Evolutionary conservation across 2,113 vertebrate genomes (phyloP).

Genomic region (Otolemur garnettii): DNA sequence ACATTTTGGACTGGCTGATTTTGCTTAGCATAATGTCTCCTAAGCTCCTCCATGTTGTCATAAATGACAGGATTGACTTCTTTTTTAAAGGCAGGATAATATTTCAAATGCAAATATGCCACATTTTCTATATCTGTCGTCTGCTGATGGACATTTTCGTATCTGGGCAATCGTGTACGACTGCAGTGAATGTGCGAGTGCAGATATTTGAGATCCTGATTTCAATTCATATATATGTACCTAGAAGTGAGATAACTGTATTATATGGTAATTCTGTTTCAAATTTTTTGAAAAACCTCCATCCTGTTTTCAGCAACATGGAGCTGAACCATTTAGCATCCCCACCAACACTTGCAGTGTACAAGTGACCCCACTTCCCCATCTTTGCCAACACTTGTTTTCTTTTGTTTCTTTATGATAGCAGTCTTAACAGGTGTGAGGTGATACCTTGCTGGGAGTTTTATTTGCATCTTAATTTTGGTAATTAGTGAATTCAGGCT

Average conservation of each 20-base stretch:
- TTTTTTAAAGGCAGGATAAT: neutral
- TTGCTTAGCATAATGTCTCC: neutral
- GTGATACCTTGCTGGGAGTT: neutral
- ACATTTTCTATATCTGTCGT: neutral
- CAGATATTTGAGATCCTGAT: neutral
- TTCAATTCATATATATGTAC: neutral
- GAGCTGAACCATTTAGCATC: neutral
- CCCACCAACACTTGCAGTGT: neutral
- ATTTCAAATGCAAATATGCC: neutral
- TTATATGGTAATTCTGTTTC: neutral
- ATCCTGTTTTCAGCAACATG: neutral
- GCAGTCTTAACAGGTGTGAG: neutral
- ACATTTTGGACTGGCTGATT: neutral
- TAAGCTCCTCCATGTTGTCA: neutral
- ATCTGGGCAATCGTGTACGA: neutral
- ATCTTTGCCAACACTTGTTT: neutral
- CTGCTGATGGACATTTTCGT: neutral
- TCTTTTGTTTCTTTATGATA: neutral
- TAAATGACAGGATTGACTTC: neutral
- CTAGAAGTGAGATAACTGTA: neutral
- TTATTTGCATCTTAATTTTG: neutral
- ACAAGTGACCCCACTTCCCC: neutral
- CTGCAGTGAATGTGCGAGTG: neutral
- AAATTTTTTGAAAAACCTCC: neutral
- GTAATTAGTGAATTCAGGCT: neutral